A percentile compares a stretch with the other conserved stretches of the same genome.
phyloP scores from a whole-genome alignment of 2,113 vertebrate species.

The Dermatemys mawii region DNA sequence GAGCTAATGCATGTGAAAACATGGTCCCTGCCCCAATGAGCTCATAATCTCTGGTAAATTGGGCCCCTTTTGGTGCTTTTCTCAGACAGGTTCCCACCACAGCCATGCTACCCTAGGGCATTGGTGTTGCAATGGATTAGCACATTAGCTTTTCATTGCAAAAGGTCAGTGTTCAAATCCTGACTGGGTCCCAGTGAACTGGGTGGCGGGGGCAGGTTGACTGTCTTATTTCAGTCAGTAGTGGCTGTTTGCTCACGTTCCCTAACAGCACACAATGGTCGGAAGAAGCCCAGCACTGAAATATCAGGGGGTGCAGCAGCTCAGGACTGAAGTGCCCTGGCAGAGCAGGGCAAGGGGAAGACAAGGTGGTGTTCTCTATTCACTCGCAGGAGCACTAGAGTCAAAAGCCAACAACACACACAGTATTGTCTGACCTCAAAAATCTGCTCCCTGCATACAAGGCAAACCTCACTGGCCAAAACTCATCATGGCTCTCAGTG shows the following conservation, averaged over 20 bases:
- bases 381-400: not conserved
- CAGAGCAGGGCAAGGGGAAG: not conserved
- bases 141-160: not conserved
- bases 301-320: not conserved
- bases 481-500: not conserved
- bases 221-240: not conserved
- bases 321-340: not conserved
- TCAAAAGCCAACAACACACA: not conserved
- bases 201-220: not conserved
- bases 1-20: not conserved
- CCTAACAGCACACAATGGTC: not conserved
- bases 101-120: not conserved
- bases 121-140: not conserved
- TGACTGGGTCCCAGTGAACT: not conserved
- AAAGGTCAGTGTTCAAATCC: not conserved
- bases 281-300: not conserved
- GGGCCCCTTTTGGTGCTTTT: not conserved
- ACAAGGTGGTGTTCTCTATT: not conserved
- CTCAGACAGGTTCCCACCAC: not conserved
- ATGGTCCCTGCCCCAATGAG: not conserved
- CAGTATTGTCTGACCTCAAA: not conserved
- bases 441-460: not conserved
- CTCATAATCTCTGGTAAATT: not conserved
- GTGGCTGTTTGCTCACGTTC: not conserved
- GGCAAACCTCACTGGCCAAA: not conserved